Percentiles rank a stretch among this genome's conserved stretches.
Evolutionary conservation across 2,113 vertebrate genomes (phyloP).

Genomic region (Gymnarchus niloticus): DNA sequence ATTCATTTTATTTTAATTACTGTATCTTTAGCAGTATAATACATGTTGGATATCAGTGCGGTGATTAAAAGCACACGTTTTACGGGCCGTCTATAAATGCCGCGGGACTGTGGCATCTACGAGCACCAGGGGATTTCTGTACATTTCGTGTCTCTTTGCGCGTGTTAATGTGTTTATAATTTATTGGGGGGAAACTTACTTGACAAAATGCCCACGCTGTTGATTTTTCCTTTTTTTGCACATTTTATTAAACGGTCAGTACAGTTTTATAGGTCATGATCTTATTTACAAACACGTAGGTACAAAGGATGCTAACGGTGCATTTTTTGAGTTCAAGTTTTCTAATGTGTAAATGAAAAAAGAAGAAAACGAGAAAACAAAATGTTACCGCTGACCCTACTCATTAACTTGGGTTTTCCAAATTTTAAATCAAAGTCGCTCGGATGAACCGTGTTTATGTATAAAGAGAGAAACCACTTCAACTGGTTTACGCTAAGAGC

Average conservation of each 20-base stretch:
- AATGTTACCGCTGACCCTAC: neutral
- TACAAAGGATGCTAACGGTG: too few species aligned
- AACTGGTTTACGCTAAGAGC: neutral
- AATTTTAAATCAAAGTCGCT: neutral
- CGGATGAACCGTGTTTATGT: neutral
- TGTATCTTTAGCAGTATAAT: neutral
- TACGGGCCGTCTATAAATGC: neutral
- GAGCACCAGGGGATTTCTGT: neutral
- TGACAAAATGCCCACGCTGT: too few species aligned
- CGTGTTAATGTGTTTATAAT: neutral
- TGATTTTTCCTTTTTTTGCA: neutral
- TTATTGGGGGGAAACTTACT: neutral
- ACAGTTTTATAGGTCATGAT: neutral
- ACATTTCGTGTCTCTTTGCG: neutral
- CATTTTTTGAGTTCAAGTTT: too few species aligned
- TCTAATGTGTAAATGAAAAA: too few species aligned
- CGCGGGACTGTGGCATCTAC: neutral
- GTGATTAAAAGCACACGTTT: neutral
- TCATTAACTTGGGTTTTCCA: neutral
- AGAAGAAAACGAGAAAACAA: too few species aligned
- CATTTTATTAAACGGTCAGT: too few species aligned
- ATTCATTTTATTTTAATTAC: neutral
- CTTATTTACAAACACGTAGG: too few species aligned
- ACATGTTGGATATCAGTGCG: neutral
- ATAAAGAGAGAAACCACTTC: neutral